Evolutionary conservation across 1,140 invertebrate genomes (phyloP), one percentile per base, ranked within the genome.

Genomic region (Glomeris maerens): DNA sequence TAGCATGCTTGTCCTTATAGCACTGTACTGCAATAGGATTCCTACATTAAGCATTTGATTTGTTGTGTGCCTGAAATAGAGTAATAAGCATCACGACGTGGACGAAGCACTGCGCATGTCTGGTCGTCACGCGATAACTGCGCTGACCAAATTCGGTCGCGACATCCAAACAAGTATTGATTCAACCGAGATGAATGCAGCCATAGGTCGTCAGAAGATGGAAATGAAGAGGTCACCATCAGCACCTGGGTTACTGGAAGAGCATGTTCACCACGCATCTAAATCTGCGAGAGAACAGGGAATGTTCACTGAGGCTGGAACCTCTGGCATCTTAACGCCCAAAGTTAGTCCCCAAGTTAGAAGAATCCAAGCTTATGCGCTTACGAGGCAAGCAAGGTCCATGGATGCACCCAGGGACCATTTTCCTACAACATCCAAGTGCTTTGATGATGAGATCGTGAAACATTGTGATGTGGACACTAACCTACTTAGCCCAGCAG

Each of bases 111-210:
- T 50, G 54, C 72, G 61, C 48, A 72, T 45, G 10, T 45, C 27
- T 31, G 27, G 44, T 59, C 55, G 79, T 55, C 66, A 75, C 47
- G 74, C 77, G 14, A 65, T 84, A 52, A 84, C 81, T 28, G 73
- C 77, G 36, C 76, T 83, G 53, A 63, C 82, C 47, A 74, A 80
- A 48, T 82, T 83, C 59, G 81, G 79, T 2, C 74, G 75, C 60
- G 73, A 72, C 3, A 64, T 81, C 26, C 72, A 72, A 55, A 64
- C 69, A 20, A 60, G 60, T 26, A 49, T 61, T 29, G 55, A 62
- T 26, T 58, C 54, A 38, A 41, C 53, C 27, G 50, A 50, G 57
- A 51, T 66, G 62, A 50, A 57, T 62, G 44, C 62, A 62, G n/a
- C n/a, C n/a, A n/a, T n/a, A n/a, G n/a, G n/a, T 41, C 62, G 60